These are phyloP conservation scores for Andrena marginata DNA, from an alignment of 2,888 invertebrate genomes.

Conservation along the genomic window DNA sequence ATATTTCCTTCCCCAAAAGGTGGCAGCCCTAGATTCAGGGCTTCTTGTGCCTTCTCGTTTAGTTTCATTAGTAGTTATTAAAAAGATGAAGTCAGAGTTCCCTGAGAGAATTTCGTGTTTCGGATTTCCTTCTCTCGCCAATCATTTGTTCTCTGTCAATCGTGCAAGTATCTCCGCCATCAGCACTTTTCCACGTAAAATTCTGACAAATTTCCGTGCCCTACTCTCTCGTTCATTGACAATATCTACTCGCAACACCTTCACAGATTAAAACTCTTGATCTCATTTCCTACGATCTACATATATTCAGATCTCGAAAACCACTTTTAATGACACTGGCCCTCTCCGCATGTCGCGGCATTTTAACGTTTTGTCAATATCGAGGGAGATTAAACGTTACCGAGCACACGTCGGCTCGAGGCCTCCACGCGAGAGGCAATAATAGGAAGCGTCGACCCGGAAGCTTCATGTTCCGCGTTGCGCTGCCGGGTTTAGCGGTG, in stretches of 20 bases:
- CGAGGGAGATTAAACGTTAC: neutral
- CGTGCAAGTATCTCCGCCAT: too few relatives aligned
- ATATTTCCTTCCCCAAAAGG: too few relatives aligned
- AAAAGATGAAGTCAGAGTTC: too few relatives aligned
- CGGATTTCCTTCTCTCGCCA: too few relatives aligned
- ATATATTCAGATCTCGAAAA: neutral
- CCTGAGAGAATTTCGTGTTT: too few relatives aligned
- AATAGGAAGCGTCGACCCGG: constrained; percentile 51
- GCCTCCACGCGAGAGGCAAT: constrained; percentile 1
- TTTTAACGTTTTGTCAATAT: neutral
- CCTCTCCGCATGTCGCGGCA: neutral
- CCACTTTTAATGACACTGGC: neutral
- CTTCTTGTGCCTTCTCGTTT: too few relatives aligned
- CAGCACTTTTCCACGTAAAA: neutral
- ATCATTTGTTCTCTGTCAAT: too few relatives aligned
- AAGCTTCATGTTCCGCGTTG: constrained; percentile 18
- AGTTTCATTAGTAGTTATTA: too few relatives aligned
- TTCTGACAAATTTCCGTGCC: neutral
- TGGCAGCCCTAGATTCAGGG: too few relatives aligned
- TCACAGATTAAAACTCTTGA: neutral
- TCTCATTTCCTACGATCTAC: neutral
- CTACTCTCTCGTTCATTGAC: neutral
- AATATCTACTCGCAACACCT: neutral
- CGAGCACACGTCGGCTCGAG: neutral
- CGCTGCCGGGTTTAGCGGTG: constrained; percentile 38